Conservation (phyloP, 1,140 invertebrate genomes). For the Matsumurasca onukii region DNA sequence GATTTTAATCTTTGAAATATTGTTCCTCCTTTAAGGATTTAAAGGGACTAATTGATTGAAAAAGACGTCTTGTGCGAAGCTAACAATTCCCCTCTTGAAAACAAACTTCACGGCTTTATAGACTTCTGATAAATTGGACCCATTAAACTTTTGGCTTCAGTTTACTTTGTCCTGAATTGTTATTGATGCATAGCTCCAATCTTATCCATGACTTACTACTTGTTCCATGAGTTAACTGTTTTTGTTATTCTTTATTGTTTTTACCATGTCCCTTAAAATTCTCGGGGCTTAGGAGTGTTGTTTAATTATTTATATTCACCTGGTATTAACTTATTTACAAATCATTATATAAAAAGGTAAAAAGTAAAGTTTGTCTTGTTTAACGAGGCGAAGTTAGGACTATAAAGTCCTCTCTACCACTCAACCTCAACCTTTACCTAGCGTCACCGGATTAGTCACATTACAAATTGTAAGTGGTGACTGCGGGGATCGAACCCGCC, state of each 20-base stretch:
- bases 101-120: conserved; percentile 13
- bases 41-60: conserved; percentile 30
- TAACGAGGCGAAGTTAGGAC: no score
- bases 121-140: conserved; percentile 17
- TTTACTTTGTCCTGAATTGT: conserved; percentile 14
- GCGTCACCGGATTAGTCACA: no score
- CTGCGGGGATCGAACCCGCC: no score
- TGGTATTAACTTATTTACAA: neutral
- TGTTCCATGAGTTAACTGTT: neutral
- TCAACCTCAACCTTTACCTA: no score
- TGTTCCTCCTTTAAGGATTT: conserved; percentile 17
- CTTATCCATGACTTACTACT: neutral
- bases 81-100: conserved; percentile 2
- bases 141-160: conserved; percentile 10
- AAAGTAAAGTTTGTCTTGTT: no score
- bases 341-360: neutral
- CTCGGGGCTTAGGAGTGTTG: neutral
- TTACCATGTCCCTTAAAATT: neutral
- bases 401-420: no score
- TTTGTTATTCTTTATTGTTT: neutral
- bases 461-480: no score
- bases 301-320: neutral
- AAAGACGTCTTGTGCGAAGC: conserved; percentile 1
- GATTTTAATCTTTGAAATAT: conserved; percentile 25
- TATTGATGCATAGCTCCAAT: neutral